phyloP scores from a whole-genome alignment of 2,888 invertebrate species.

The Drosophila flavopinicola region DNA sequence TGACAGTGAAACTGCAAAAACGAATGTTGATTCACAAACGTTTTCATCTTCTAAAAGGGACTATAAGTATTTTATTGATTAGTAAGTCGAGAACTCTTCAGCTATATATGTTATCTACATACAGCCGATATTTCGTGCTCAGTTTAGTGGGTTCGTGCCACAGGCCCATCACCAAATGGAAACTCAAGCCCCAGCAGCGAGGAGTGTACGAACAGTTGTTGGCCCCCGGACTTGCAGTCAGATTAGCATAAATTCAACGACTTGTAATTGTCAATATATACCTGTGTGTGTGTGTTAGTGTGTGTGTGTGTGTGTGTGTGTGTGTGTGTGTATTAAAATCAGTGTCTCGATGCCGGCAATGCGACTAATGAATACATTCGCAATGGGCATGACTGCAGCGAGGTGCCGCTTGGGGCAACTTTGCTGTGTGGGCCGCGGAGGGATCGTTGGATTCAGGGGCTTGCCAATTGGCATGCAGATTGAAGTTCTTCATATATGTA shows the following conservation, averaged over 20 bases:
- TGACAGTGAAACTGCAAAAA: no score
- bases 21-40: no score
- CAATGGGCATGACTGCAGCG: constrained; percentile 43
- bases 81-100: no score
- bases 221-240: constrained; percentile 55
- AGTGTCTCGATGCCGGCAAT: constrained; percentile 57
- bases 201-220: constrained; percentile 61
- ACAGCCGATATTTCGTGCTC: not conserved
- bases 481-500: constrained; percentile 11
- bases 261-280: constrained; percentile 50
- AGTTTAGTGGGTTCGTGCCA: constrained; percentile 27
- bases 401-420: constrained; percentile 22
- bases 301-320: constrained; percentile 21
- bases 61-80: no score
- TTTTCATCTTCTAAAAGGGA: no score
- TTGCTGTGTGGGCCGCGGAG: constrained; percentile 37
- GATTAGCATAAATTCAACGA: constrained; percentile 77
- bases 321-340: constrained; percentile 43
- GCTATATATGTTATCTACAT: no score
- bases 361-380: constrained; percentile 71
- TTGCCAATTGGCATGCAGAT: constrained; percentile 51
- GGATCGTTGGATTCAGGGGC: constrained; percentile 42
- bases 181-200: constrained; percentile 29
- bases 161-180: constrained; percentile 23
- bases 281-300: constrained; percentile 5